Evolutionary conservation across 2,113 vertebrate species (phyloP), one percentile per base, ranked within the genome.

Genomic region (Pogona vitticeps): DNA sequence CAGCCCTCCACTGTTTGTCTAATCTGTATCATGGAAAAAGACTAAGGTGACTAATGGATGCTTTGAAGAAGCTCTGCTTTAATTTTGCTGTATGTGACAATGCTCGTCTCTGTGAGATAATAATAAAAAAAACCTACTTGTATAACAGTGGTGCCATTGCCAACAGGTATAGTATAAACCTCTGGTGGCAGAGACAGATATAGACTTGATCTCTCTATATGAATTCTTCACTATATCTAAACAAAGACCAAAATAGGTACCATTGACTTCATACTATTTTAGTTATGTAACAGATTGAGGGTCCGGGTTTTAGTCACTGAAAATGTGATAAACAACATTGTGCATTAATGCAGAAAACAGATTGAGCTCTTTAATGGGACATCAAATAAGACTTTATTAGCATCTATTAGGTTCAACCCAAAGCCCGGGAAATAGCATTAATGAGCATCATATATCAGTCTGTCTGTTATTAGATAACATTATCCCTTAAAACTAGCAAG

Each of bases 361-460:
- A 97, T 96, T 96, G 96, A 96, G 95, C 93, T 96, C 97, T 96
- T 96, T 97, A 97, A 97, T 97, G 95, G 96, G 94, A 96, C 95
- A 97, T 97, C 96, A 96, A 97, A 97, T 97, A 97, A 97, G 96
- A 97, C 95, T 97, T 97, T 97, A 97, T 97, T 97, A 97, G 94
- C 95, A 96, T 97, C 95, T 97, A 96, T 97, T 96, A 97, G 96
- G 95, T 96, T 97, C 96, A 96, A 96, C 95, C 94, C 95, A 96
- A 97, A 95, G 96, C 96, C 95, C 82, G 6, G 95, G 95, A 96
- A 96, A 97, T 96, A 93, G 94, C 96, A 96, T 96, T 97, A 97
- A 97, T 96, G 97, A 97, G 96, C 95, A 96, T 97, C 96, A 97
- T 97, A 96, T 97, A 97, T 97, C 96, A 97, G 96, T 89, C 90